Conservation (phyloP, 2,888 invertebrate genomes). For the Celastrina argiolus region DNA sequence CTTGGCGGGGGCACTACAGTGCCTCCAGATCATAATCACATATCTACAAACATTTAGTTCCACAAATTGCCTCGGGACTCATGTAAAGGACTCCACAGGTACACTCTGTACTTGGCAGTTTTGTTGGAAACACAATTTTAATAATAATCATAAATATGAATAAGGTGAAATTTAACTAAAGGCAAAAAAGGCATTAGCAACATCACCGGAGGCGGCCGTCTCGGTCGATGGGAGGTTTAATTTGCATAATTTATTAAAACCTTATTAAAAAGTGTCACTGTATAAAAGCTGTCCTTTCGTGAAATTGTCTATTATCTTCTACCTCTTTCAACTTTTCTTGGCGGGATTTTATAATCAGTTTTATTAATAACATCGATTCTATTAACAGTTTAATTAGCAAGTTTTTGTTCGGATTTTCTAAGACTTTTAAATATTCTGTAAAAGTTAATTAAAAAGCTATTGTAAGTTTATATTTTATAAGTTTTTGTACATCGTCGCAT, state of each 20-base stretch:
- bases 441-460: neutral
- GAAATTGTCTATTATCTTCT: slow-evolving; percentile 33
- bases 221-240: slow-evolving; percentile 18
- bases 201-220: slow-evolving; percentile 12
- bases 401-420: slow-evolving; percentile 16
- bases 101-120: slow-evolving; percentile 44
- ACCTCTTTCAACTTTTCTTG: slow-evolving; percentile 29
- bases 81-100: neutral
- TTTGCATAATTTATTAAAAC: slow-evolving; percentile 65
- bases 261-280: slow-evolving; percentile 68
- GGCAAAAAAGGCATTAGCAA: slow-evolving; percentile 26
- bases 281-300: slow-evolving; percentile 46
- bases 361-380: slow-evolving; percentile 25
- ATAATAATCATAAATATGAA: slow-evolving; percentile 3
- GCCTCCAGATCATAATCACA: too few species aligned
- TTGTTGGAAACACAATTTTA: too few species aligned
- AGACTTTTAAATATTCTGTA: neutral
- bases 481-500: too few species aligned
- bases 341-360: slow-evolving; percentile 27
- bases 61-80: too few species aligned
- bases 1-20: too few species aligned
- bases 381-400: slow-evolving; percentile 24
- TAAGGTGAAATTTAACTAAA: slow-evolving; percentile 5
- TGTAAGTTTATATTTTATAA: too few species aligned
- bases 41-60: too few species aligned